These are phyloP conservation scores for Petromus typicus DNA, from an alignment of 2,113 vertebrate species.

Conservation along the genomic window DNA sequence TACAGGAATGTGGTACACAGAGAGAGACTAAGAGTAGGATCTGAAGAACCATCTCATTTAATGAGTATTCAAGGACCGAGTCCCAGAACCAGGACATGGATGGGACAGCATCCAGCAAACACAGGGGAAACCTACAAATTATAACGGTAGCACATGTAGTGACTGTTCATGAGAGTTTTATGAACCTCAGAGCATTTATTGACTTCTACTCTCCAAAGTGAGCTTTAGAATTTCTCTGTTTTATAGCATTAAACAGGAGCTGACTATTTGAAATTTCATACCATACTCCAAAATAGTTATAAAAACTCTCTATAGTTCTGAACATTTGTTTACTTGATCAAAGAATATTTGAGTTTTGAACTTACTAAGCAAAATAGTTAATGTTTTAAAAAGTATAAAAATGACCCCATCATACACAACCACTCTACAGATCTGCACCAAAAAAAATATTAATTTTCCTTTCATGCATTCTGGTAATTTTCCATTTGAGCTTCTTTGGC, in stretches of 20 bases:
- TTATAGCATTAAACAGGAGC: not conserved
- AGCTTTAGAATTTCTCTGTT: not conserved
- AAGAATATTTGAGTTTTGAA: not conserved
- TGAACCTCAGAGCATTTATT: not conserved
- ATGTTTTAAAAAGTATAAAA: slow-evolving; percentile 5
- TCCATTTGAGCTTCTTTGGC: not conserved
- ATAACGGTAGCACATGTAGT: not conserved
- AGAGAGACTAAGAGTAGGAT: not conserved
- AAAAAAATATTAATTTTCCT: not conserved
- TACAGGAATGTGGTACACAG: not conserved
- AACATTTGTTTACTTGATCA: not conserved
- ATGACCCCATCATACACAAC: not conserved
- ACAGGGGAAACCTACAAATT: not conserved
- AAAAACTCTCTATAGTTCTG: not conserved
- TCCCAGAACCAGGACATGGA: not conserved
- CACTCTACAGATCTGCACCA: not conserved
- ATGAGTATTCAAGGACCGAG: not conserved
- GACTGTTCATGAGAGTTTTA: not conserved
- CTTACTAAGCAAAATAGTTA: not conserved
- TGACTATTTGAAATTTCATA: not conserved
- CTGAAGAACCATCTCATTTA: not conserved
- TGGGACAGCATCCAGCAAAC: not conserved
- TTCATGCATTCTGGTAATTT: not conserved
- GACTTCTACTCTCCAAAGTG: not conserved
- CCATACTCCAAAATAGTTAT: not conserved